Evolutionary conservation across 2,113 vertebrate species (phyloP), one percentile per base, ranked within the genome.

Genomic region (Festucalex cinctus): DNA sequence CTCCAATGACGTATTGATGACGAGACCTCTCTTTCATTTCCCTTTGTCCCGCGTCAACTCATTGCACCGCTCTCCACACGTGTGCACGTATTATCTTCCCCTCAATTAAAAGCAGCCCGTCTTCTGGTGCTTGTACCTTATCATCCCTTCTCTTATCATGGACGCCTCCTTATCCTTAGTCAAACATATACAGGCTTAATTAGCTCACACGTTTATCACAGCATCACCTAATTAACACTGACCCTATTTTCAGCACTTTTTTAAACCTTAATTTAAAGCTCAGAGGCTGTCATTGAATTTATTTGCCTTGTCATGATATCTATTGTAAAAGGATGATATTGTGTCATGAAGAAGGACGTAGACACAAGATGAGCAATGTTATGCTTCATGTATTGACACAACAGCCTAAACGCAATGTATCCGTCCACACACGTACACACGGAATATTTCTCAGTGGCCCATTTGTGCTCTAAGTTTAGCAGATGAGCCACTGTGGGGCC

Each of bases 381-480:
- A 59, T 20, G 9, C 46, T 65, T 76, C 48, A 41, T 58, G 14
- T 73, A 54, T 74, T 51, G 63, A 81, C 64, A 61, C 51, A 61
- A 65, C 66, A 5, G 24, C 66, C 17, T 72, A 71, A 76, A 46
- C 58, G 57, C 49, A 74, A 66, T 54, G 9, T 36, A 57, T 32
- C 49, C 61, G 63, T 58, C 62, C 56, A 46, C 71, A 22, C 16
- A 61, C 60, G 63, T 58, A 77, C 24, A 56, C 43, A 61, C 17
- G 41, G 20, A 28, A 43, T 58, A 62, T 76, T 81, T 86, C 78
- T 87, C 76, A 75, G 66, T 84, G 85, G 81, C 77, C 86, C 87
- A 87, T 88, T 87, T 87, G 83, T 84, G 81, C 85, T 87, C 89
- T 85, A 87, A 81, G 81, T 89, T 89, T 87, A 88, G 87, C 77